Evolutionary conservation across 1,140 invertebrate genomes (phyloP).

Genomic region (Sitophilus oryzae): DNA sequence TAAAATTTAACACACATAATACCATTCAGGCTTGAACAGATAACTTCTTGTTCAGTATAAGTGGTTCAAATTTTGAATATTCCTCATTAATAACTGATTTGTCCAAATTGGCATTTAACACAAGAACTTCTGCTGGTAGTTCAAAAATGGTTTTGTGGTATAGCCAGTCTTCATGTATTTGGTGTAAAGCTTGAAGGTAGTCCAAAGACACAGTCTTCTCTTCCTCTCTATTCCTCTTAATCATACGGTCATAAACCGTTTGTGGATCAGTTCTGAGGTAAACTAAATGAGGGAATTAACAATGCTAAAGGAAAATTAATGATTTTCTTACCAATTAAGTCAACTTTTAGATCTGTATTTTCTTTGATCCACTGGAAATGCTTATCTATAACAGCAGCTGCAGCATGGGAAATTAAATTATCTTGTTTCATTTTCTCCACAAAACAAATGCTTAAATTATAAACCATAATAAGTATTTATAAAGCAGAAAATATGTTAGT

Average conservation of each 20-base stretch:
- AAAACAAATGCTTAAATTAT: slow-evolving; percentile 58
- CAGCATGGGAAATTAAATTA: slow-evolving; percentile 43
- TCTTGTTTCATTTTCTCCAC: slow-evolving; percentile 67
- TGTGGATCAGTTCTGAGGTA: slow-evolving; percentile 79
- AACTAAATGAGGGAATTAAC: slow-evolving; percentile 53
- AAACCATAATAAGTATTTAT: neutral
- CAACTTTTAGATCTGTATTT: slow-evolving; percentile 21
- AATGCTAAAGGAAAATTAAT: neutral
- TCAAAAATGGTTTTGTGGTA: slow-evolving; percentile 47
- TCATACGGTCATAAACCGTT: slow-evolving; percentile 73
- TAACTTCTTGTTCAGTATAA: slow-evolving; percentile 17
- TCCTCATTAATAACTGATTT: slow-evolving; percentile 54
- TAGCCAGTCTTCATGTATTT: slow-evolving; percentile 25
- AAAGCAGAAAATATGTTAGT: neutral
- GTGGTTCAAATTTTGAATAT: slow-evolving; percentile 52
- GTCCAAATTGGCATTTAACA: slow-evolving; percentile 58
- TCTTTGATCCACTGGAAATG: slow-evolving; percentile 75
- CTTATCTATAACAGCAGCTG: slow-evolving; percentile 66
- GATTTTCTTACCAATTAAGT: slow-evolving; percentile 24
- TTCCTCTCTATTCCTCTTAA: slow-evolving; percentile 67
- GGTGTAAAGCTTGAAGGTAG: slow-evolving; percentile 40
- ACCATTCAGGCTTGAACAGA: slow-evolving; percentile 1
- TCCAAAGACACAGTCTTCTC: slow-evolving; percentile 68
- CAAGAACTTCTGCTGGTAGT: slow-evolving; percentile 54
- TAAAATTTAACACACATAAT: too few relatives aligned